Base-by-base conservation (phyloP, 2,888 invertebrate genomes). In the Microplitis manilae region DNA sequence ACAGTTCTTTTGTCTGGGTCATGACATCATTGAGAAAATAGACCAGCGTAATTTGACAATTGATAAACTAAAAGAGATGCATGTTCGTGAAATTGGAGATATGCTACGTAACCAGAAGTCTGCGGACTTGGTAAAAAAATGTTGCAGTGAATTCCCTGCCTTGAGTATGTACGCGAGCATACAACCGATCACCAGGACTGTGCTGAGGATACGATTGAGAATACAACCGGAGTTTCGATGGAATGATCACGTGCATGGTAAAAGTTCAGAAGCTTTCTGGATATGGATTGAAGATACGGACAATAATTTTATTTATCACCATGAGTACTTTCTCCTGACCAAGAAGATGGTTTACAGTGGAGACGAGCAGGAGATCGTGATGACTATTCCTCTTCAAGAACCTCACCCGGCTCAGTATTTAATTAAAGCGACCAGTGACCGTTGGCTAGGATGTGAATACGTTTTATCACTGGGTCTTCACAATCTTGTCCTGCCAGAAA, bases 201-300 rank as follows among this genome's bases (percentile, higher is more conserved):
- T 98, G 5, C 90, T 98, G 13, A 92, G 96, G 85, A 96, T 99
- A 82, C 93, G 94, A 77, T 92, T 98, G 13, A 93, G 93, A 73
- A 94, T 98, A 30, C 93, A 91, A 76, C 94, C 98, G 0, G 93
- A 94, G 62, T 92, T 89, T 84, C 94, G 93, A 79, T 98, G 98
- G 98, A 97, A 96, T 85, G 97, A 97, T 87, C 94, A 93, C 83
- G 93, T 97, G 68, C 98, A 98, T 87, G 97, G 98, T 0, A 95
- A 95, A 89, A 94, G 94, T 0, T 93, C 95, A 0, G 97, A 98
- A 90, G 94, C 96, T 0, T 99, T 98, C 90, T 99, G 98, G 96
- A 93, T 99, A 78, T 98, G 99, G 97, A 96, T 99, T 41, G 98
- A 99, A 90, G 98, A 99, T 90, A 96, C 98, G 0, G 96, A 96